These are phyloP conservation scores for Adelosebastes latens DNA, from an alignment of 2,797 vertebrate species.

Conservation along the genomic window DNA sequence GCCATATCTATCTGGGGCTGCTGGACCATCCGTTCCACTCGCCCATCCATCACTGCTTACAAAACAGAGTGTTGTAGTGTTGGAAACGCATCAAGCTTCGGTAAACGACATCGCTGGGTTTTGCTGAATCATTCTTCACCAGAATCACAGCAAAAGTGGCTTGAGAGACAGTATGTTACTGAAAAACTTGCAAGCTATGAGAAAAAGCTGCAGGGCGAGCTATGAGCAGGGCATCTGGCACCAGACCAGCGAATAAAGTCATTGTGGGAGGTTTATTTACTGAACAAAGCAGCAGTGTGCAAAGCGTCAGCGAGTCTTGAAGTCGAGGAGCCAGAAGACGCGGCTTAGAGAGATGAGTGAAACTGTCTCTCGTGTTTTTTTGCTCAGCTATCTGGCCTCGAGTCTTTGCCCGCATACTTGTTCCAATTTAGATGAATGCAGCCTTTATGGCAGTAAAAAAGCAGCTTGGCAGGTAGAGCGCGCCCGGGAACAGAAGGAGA, in stretches of 20 bases:
- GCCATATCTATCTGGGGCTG: constrained; percentile 70
- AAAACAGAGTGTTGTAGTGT: constrained; percentile 47
- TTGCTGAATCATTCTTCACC: constrained; percentile 65
- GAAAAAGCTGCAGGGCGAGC: neutral
- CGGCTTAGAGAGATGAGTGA: constrained; percentile 57
- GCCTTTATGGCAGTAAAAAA: constrained; percentile 79
- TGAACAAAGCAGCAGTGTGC: constrained; percentile 69
- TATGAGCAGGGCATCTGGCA: constrained; percentile 40
- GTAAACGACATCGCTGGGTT: constrained; percentile 46
- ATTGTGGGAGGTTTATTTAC: constrained; percentile 61
- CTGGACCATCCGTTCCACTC: constrained; percentile 48
- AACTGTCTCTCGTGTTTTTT: constrained; percentile 57
- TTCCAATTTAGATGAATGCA: constrained; percentile 81
- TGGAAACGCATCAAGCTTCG: constrained; percentile 40
- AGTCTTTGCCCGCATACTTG: constrained; percentile 71
- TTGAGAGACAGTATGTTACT: neutral
- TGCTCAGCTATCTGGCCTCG: constrained; percentile 64
- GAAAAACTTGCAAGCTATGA: constrained; percentile 8
- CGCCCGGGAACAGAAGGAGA: constrained; percentile 73
- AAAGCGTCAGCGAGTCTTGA: constrained; percentile 29
- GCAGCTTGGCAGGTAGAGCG: constrained; percentile 79
- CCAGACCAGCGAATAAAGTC: constrained; percentile 53
- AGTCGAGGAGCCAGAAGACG: constrained; percentile 38
- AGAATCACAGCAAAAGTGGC: neutral
- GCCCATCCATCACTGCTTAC: constrained; percentile 63